A percentile compares a stretch with the other conserved stretches of the same genome.
These are phyloP conservation scores for Lophotis ruficrista DNA, from an alignment of 2,113 vertebrate genomes.

Conservation along the genomic window DNA sequence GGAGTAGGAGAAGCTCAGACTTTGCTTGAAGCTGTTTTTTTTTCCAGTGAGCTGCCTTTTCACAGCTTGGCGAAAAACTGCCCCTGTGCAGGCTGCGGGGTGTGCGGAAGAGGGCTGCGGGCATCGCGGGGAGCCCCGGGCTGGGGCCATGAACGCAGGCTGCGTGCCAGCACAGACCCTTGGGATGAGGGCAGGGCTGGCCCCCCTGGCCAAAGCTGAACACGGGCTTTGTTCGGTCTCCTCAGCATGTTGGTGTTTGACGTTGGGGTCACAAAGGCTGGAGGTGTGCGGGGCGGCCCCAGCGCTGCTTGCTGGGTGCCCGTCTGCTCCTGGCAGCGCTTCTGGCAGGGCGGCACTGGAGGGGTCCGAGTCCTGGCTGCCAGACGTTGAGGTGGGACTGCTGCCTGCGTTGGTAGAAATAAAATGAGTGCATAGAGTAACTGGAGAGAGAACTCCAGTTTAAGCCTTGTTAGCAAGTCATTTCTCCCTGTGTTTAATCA, in stretches of 20 bases:
- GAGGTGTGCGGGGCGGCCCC: neutral
- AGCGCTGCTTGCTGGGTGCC: neutral
- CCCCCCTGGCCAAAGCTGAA: neutral
- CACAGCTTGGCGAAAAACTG: neutral
- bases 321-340: neutral
- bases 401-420: neutral
- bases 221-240: neutral
- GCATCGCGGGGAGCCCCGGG: rapidly evolving
- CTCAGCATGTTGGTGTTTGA: neutral
- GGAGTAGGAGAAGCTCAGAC: neutral
- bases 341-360: neutral
- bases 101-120: neutral
- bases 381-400: neutral
- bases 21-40: neutral
- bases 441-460: neutral
- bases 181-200: neutral
- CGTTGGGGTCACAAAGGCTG: rapidly evolving
- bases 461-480: neutral
- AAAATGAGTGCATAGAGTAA: neutral
- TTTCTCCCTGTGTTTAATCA: neutral
- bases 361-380: neutral
- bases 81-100: too few relatives aligned
- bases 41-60: neutral
- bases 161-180: neutral
- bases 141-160: neutral